A percentile compares a stretch with the other conserved stretches of the same genome.
Evolutionary conservation across 2,888 invertebrate genomes (phyloP).

Genomic region (Drosophila vallismaia): DNA sequence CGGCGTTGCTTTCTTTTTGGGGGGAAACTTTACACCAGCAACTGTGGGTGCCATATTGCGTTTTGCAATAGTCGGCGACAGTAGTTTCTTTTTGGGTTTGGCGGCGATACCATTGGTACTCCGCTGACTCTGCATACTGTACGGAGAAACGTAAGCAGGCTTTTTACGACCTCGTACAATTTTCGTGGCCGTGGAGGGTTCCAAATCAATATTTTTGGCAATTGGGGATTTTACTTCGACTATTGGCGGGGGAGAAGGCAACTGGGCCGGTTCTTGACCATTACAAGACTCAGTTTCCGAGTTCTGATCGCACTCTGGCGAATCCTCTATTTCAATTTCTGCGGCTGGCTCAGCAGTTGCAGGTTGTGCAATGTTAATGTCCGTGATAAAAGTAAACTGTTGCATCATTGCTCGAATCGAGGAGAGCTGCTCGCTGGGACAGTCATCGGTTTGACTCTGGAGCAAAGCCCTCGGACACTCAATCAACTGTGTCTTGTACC

Average conservation of each 20-base stretch:
- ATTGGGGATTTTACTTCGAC: constrained; percentile 25
- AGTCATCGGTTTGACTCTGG: constrained; percentile 49
- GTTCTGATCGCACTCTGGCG: constrained; percentile 85
- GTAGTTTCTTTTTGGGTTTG: constrained; percentile 55
- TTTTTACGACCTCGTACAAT: constrained; percentile 85
- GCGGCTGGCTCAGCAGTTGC: constrained; percentile 41
- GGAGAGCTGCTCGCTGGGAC: constrained; percentile 67
- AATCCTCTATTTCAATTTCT: constrained; percentile 42
- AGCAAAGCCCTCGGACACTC: constrained; percentile 61
- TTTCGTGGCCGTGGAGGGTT: constrained; percentile 66
- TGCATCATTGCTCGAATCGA: constrained; percentile 81
- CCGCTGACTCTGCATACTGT: constrained; percentile 83
- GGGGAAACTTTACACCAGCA: constrained; percentile 44
- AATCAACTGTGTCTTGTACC: constrained; percentile 90
- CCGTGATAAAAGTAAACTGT: constrained; percentile 80
- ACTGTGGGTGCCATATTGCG: constrained; percentile 41
- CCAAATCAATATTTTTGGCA: constrained; percentile 43
- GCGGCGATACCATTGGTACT: constrained; percentile 41
- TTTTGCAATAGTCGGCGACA: constrained; percentile 59
- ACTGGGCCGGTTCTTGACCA: constrained; percentile 59
- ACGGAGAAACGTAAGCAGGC: constrained; percentile 88
- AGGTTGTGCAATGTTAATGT: constrained; percentile 81
- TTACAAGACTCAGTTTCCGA: constrained; percentile 85
- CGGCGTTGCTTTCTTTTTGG: constrained; percentile 59
- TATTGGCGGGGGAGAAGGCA: constrained; percentile 23